Base-by-base conservation (phyloP, 2,888 invertebrate species). In the Ophion ventricosus region DNA sequence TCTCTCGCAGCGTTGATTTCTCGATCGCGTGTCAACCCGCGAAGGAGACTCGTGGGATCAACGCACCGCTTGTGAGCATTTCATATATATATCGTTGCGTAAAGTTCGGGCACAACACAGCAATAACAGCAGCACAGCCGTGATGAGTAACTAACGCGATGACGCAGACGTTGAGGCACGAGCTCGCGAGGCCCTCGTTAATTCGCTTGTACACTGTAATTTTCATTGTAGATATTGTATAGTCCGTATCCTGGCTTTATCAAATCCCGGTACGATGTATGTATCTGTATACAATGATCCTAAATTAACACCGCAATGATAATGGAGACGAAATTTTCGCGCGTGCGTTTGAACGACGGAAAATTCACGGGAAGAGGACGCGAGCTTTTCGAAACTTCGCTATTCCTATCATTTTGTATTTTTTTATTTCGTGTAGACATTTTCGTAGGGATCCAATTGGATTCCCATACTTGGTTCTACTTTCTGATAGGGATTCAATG, bases 121-220 rank as follows among this genome's bases (percentile, higher is more conserved):
- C 57, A 72, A n/a, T 54, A 76, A 59, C 59, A 56, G 73, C 73
- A 70, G 76, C 73, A 73, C 73, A 64, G 66, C 74, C 81, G 70
- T 61, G 84, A 84, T 84, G 84, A 84, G 81, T 84, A 84, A 84
- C 74, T 63, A 84, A 81, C 81, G 43, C 78, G 78, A 84, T 84
- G 84, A 84, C 84, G 84, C 79, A 81, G 84, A 70, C 82, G 79
- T 78, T 84, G 72, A 80, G 82, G 75, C 84, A 84, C 79, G 84
- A 74, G 82, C 74, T 78, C 78, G 20, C 64, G 54, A n/a, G 70
- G 69, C 56, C 74, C 81, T 81, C 81, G 81, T 84, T 84, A 84
- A 84, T 77, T 80, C 80, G 57, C 77, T 43, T 67, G 63, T 80
- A 77, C 72, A 73, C 49, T 77, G 61, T 77, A 29, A 77, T 82